Conservation (phyloP, 2,797 vertebrate species). For the Helarctos malayanus region DNA sequence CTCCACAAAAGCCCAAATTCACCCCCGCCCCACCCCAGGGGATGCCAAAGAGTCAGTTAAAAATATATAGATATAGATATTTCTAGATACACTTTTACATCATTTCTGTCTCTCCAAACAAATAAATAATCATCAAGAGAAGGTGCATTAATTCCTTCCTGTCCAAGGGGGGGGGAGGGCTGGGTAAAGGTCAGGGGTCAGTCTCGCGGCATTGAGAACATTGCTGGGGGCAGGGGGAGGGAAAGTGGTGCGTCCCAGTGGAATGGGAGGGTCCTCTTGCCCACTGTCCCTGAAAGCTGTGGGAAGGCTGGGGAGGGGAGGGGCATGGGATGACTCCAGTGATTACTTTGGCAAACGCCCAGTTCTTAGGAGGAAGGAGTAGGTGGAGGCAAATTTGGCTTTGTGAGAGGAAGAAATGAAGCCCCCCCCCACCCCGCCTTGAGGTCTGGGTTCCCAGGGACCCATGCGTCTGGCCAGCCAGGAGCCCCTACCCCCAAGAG, state of each 20-base stretch:
- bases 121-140: slow-evolving; percentile 86
- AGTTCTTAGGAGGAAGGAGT: slow-evolving; percentile 76
- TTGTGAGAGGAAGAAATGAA: slow-evolving; percentile 78
- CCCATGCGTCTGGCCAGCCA: slow-evolving; percentile 73
- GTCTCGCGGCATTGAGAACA: slow-evolving; percentile 36
- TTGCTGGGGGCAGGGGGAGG: neutral
- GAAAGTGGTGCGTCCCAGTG: neutral
- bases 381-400: slow-evolving; percentile 82
- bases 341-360: slow-evolving; percentile 84
- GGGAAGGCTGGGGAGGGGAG: slow-evolving; percentile 67
- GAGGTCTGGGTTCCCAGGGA: slow-evolving; percentile 76
- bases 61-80: slow-evolving; percentile 86
- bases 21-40: slow-evolving; percentile 66
- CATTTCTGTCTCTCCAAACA: slow-evolving; percentile 85
- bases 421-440: slow-evolving; percentile 31
- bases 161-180: slow-evolving; percentile 69
- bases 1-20: slow-evolving; percentile 11
- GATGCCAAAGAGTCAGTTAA: slow-evolving; percentile 84
- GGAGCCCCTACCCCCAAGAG: slow-evolving; percentile 66
- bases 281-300: slow-evolving; percentile 75
- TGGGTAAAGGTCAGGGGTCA: slow-evolving; percentile 2
- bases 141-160: slow-evolving; percentile 85
- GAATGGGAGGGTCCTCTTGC: slow-evolving; percentile 20
- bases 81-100: slow-evolving; percentile 86
- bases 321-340: slow-evolving; percentile 78